Evolutionary conservation across 1,140 invertebrate species (phyloP), one percentile per base, ranked within the genome.

Genomic region (Caenorhabditis tropicalis): DNA sequence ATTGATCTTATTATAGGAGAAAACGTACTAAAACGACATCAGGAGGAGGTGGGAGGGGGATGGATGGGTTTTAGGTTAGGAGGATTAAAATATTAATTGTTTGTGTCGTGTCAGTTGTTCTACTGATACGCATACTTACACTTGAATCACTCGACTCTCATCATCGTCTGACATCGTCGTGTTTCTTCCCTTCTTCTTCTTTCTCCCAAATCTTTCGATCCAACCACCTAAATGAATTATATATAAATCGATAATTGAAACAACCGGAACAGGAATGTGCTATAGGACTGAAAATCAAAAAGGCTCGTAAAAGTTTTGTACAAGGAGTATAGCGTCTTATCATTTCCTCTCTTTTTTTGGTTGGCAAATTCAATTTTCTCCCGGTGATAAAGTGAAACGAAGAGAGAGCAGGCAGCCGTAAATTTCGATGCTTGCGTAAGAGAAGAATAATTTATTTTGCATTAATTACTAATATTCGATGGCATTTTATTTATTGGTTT

Each of bases 301-400:
- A 33, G 29, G 58, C 58, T 65, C 58, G 31, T 65, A 65, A 65
- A 65, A 65, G 31, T 65, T 36, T 65, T 65, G 33, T 21, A 24
- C 27, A 24, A 29, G 58, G 33, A 65, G 12, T 12, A 43, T 12
- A 43, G 39, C 31, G 27, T 65, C 16, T 74, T 74, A 74, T 74
- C 65, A 21, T 12, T 74, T 65, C n/a, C 31, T 36, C 24, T 56
- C 24, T 24, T 65, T 43, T 43, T 74, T 43, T 43, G 9, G 65
- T 74, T 74, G 65, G 65, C 65, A 74, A 74, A 74, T 74, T 39
- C 65, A 74, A 74, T 74, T 65, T 74, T 33, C 65, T 74, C 15
- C 36, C 65, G 43, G 33, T 65, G 58, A 65, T 65, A 65, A 65
- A 27, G 24, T n/a, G 7, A n/a, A n/a, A 27, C 24, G 29, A n/a